Evolutionary conservation across 2,797 vertebrate genomes (phyloP).

Genomic region (Linurgus olivaceus): DNA sequence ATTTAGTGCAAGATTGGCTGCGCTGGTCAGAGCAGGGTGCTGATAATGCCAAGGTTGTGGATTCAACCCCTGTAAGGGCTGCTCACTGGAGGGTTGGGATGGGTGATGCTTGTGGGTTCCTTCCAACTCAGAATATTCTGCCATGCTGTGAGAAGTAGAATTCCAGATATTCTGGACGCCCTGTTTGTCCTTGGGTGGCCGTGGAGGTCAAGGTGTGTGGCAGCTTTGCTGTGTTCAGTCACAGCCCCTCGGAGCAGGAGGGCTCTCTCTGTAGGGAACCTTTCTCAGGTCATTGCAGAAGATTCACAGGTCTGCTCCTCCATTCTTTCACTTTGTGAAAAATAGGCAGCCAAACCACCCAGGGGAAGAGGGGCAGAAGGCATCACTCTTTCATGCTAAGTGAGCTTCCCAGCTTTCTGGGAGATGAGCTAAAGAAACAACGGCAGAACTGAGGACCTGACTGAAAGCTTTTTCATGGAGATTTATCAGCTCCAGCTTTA

Average conservation of each 20-base stretch:
- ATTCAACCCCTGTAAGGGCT: accelerated
- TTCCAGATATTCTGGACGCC: not conserved
- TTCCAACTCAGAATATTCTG: not conserved
- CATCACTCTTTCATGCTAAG: not conserved
- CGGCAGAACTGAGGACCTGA: not conserved
- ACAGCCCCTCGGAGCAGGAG: not conserved
- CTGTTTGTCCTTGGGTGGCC: not conserved
- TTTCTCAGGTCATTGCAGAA: not conserved
- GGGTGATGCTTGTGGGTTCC: not conserved
- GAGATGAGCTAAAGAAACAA: not conserved
- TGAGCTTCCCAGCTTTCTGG: not conserved
- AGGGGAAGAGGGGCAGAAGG: not conserved
- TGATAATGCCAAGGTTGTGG: accelerated
- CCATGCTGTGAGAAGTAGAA: not conserved
- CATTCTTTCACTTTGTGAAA: not conserved
- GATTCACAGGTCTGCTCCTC: not conserved
- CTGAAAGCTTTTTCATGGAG: not conserved
- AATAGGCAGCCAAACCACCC: not conserved
- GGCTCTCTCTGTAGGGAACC: not conserved
- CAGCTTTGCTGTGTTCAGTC: not conserved
- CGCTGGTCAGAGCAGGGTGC: not conserved
- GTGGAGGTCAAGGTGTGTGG: not conserved
- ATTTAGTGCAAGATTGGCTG: not conserved
- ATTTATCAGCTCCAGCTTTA: not conserved
- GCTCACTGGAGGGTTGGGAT: too few species aligned